Percentiles rank a stretch among this genome's conserved stretches.
These are phyloP conservation scores for Chloroceryle amazona DNA, from an alignment of 2,797 vertebrate species.

Conservation along the genomic window DNA sequence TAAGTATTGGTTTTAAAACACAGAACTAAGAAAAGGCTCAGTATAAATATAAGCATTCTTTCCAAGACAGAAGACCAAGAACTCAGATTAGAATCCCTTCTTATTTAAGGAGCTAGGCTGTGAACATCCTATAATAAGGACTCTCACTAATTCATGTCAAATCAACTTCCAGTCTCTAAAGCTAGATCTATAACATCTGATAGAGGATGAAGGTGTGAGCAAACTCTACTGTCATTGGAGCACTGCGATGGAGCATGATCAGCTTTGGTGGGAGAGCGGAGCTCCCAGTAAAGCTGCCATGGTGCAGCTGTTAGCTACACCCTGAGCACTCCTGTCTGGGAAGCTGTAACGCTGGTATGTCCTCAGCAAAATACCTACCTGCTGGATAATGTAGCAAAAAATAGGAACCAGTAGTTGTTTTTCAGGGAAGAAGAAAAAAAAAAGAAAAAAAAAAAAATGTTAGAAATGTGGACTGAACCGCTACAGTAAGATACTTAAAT, in stretches of 20 bases:
- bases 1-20: slow-evolving; percentile 24
- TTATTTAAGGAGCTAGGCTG: background rate
- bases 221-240: background rate
- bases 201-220: background rate
- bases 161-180: background rate
- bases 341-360: background rate
- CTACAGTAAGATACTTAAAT: background rate
- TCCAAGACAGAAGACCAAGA: background rate
- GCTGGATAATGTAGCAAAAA: background rate
- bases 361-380: background rate
- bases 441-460: background rate
- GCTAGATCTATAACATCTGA: background rate
- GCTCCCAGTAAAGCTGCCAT: background rate
- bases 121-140: background rate
- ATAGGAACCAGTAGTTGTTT: background rate
- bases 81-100: background rate
- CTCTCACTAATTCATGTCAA: background rate
- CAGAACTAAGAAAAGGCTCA: background rate
- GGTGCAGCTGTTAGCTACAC: background rate
- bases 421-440: background rate
- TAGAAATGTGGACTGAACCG: background rate
- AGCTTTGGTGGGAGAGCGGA: background rate
- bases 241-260: background rate
- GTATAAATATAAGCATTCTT: background rate
- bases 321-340: background rate